phyloP scores from a whole-genome alignment of 2,113 vertebrate species.

The Ia io region DNA sequence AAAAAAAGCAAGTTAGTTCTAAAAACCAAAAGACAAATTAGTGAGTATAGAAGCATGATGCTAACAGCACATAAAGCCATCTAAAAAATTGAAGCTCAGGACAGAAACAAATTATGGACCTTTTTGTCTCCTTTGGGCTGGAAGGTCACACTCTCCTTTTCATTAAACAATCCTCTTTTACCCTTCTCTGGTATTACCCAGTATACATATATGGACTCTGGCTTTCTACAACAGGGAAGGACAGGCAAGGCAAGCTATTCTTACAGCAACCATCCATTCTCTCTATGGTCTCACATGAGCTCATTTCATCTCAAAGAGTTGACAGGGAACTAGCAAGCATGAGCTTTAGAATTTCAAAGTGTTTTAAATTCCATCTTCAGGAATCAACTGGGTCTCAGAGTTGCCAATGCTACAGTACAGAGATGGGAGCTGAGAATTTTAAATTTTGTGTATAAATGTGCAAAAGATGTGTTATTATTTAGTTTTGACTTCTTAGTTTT shows the following conservation, averaged over 20 bases:
- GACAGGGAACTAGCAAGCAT: neutral
- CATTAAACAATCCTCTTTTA: neutral
- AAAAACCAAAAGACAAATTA: conserved; percentile 16
- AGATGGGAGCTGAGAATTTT: neutral
- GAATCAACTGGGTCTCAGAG: neutral
- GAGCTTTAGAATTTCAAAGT: neutral
- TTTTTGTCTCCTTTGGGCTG: neutral
- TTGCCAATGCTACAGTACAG: neutral
- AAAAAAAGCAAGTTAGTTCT: neutral
- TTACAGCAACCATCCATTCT: neutral
- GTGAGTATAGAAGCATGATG: neutral
- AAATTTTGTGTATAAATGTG: neutral
- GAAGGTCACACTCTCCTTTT: neutral
- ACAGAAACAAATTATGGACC: neutral
- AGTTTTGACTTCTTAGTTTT: conserved; percentile 45
- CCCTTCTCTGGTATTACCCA: neutral
- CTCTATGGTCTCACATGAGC: neutral
- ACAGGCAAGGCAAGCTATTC: neutral
- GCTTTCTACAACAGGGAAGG: neutral
- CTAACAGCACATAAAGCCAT: neutral
- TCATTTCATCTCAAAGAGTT: neutral
- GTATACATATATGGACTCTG: neutral
- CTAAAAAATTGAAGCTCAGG: conserved; percentile 25
- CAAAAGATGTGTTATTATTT: conserved; percentile 33
- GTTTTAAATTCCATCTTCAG: neutral